Evolutionary conservation across 1,140 invertebrate genomes (phyloP), one percentile per base, ranked within the genome.

Genomic region (Phocides pigmalion): DNA sequence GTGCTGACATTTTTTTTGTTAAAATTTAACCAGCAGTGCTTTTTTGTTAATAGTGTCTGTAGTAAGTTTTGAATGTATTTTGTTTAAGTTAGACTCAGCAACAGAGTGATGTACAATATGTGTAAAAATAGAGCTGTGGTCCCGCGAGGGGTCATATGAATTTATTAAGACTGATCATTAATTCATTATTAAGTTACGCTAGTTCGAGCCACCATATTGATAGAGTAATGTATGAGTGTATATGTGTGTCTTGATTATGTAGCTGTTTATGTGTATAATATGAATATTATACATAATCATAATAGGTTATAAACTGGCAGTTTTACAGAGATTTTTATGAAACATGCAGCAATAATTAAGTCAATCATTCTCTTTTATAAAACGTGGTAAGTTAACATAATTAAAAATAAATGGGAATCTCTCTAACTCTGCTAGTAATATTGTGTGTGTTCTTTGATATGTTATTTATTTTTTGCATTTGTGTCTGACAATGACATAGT

Each of bases 91-190:
- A 64, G 86, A 87, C 87, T 89, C 84, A 83, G 86, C 56, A 82
- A 87, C 87, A 89, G 87, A 90, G 87, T 86, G 81, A 70, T 68
- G 44, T 73, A 72, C 66, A 68, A 78, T 76, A 74, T 77, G 66
- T 71, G 63, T 73, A 74, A 79, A 77, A 69, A 79, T 74, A 81
- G 79, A 74, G 68, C 68, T 68, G 72, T 81, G 83, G 64, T 76
- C 76, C 76, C 70, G 53, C 20, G 41, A 61, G 41, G 73, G 82
- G 68, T 76, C 75, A 78, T 72, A 77, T 76, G 71, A 79, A 85
- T 82, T 87, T 82, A 80, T 87, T 78, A 90, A 90, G 87, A 90
- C 87, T 90, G 87, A 90, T 90, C 87, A 88, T 84, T 89, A 86
- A 84, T 90, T 87, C 85, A 88, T 88, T 88, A 74, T 87, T 88